phyloP scores from a whole-genome alignment of 2,113 vertebrate genomes.

The Balaeniceps rex region DNA sequence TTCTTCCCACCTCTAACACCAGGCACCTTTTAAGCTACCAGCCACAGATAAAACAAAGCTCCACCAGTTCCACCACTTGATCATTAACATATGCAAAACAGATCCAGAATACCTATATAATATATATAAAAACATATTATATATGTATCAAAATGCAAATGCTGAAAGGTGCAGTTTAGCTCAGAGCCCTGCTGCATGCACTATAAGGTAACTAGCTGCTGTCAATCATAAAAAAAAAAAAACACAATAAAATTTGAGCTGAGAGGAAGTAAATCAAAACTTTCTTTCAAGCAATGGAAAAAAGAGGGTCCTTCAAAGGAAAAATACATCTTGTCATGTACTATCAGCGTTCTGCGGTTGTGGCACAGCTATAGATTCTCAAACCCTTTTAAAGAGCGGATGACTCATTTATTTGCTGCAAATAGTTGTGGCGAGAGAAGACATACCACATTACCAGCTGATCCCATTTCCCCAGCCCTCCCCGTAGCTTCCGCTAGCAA shows the following conservation, averaged over 20 bases:
- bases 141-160: constrained; percentile 66
- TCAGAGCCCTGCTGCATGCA: constrained; percentile 40
- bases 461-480: constrained; percentile 80
- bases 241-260: constrained; percentile 16
- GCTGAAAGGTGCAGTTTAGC: constrained; percentile 44
- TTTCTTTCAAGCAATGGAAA: constrained; percentile 12
- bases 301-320: constrained; percentile 9
- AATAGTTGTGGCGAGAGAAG: constrained; percentile 69
- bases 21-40: constrained; percentile 57
- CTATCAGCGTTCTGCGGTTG: constrained; percentile 44
- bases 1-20: constrained; percentile 54
- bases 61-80: constrained; percentile 47
- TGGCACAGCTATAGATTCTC: constrained; percentile 54
- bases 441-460: constrained; percentile 86
- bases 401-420: constrained; percentile 71
- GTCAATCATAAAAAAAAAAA: constrained; percentile 17
- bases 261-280: constrained; percentile 38
- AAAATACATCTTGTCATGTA: constrained; percentile 20
- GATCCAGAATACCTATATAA: constrained; percentile 66
- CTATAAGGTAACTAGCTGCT: constrained; percentile 53
- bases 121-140: constrained; percentile 68
- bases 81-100: constrained; percentile 66
- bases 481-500: constrained; percentile 22
- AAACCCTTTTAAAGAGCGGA: constrained; percentile 42
- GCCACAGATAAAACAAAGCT: constrained; percentile 61